Evolutionary conservation across 2,797 vertebrate genomes (phyloP).

Genomic region (Ptychadena robeensis): DNA sequence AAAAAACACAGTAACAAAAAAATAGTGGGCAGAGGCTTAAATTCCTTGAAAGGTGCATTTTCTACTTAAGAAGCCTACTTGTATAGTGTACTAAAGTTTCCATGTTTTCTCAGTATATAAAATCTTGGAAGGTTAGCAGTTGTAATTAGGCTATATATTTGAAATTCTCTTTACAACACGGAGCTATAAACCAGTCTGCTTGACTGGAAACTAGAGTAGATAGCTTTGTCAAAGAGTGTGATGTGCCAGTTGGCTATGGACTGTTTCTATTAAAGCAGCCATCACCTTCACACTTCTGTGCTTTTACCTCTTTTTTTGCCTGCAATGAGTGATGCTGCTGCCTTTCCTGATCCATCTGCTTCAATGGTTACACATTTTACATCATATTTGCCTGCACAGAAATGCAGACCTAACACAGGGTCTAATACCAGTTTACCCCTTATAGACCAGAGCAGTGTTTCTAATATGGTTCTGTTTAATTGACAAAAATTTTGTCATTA

Average conservation of each 20-base stretch:
- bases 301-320: neutral
- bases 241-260: constrained; percentile 19
- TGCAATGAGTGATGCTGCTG: constrained; percentile 7
- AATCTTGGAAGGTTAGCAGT: neutral
- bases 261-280: neutral
- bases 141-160: neutral
- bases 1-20: too few species aligned
- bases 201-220: neutral
- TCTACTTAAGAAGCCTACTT: neutral
- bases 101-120: neutral
- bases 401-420: neutral
- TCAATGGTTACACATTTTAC: neutral
- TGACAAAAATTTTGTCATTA: too few species aligned
- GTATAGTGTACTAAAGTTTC: neutral
- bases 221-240: neutral
- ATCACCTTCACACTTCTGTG: constrained; percentile 31
- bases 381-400: neutral
- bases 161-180: neutral
- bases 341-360: constrained; percentile 32
- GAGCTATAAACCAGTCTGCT: neutral
- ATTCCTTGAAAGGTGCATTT: neutral
- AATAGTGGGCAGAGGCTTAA: neutral
- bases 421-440: too few species aligned
- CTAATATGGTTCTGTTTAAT: too few species aligned
- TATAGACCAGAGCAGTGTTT: too few species aligned